Base-by-base conservation (phyloP, 2,888 invertebrate genomes). In the Patella ulyssiponensis region DNA sequence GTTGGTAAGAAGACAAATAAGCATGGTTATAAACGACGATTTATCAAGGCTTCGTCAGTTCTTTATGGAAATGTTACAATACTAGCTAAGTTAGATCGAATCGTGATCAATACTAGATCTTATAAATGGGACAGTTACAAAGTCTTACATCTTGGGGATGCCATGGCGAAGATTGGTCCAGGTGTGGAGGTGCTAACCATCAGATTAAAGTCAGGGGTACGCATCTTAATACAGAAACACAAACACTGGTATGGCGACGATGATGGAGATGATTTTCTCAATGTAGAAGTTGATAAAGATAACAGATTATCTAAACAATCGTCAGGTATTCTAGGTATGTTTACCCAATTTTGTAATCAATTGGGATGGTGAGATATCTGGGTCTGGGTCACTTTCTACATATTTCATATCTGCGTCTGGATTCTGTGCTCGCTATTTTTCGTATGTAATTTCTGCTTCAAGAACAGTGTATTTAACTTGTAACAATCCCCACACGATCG, bases 331-430 rank as follows among this genome's bases (percentile, higher is more conserved):
- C 27, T 80, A 54, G 80, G 80, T 80, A 53, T 75, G 75, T 73
- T 11, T 56, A 44, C 44, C 7, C 7, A 44, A 1, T 44, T 44
- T 44, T 44, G 0, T 4, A 44, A 44, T 44, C 7, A 99, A 99
- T 93, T 99, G 99, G 79, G 96, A 96, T 87, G 96, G 94, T 79
- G 97, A 96, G 89, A 99, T 98, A 93, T 99, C 98, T 74, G 99
- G 99, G 85, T 99, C 99, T 58, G 99, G 98, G 93, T 99, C 99
- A 84, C 96, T 97, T 87, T 98, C 98, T 78, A 17, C 14, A 81
- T 82, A 76, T 82, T 92, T 91, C 93, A 93, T 93, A 75, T 92
- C 91, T 69, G 92, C 92, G 81, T 93, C 93, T 56, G 95, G 94
- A 92, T 96, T 89, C 95, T 94, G 94, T 85, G 95, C 95, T 76